Evolutionary conservation across 2,888 invertebrate species (phyloP).

Genomic region (Spilarctia lutea): DNA sequence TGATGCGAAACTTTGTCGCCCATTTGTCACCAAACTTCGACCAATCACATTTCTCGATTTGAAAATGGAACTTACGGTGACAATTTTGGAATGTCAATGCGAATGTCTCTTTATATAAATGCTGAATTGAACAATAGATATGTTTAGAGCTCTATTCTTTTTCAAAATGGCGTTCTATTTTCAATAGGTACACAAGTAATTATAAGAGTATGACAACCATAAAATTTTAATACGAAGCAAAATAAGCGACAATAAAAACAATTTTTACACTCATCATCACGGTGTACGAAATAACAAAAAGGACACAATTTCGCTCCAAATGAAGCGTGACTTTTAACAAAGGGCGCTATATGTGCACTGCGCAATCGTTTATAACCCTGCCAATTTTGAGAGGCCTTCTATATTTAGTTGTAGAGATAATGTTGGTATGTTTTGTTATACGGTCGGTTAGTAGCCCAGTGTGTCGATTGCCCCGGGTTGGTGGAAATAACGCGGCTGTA

Average conservation of each 20-base stretch:
- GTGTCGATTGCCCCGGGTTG: constrained; percentile 80
- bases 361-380: constrained; percentile 70
- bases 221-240: constrained; percentile 43
- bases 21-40: constrained; percentile 83
- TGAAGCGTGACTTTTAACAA: constrained; percentile 84
- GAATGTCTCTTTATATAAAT: constrained; percentile 66
- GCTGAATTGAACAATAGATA: constrained; percentile 25
- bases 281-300: constrained; percentile 82
- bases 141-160: constrained; percentile 53
- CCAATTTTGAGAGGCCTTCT: constrained; percentile 54
- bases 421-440: constrained; percentile 46
- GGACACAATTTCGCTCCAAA: constrained; percentile 83
- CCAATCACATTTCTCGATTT: constrained; percentile 71
- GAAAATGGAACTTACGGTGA: constrained; percentile 70
- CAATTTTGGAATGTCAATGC: constrained; percentile 68
- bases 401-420: constrained; percentile 25
- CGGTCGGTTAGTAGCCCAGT: constrained; percentile 64
- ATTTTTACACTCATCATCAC: constrained; percentile 82
- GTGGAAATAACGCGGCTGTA: constrained; percentile 81
- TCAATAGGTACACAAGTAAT: constrained; percentile 7
- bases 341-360: constrained; percentile 73
- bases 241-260: constrained; percentile 65
- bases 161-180: constrained; percentile 48
- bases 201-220: constrained; percentile 50
- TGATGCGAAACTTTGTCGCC: constrained; percentile 73